These are phyloP conservation scores for Aromia moschata DNA, from an alignment of 2,888 invertebrate genomes.

Conservation along the genomic window DNA sequence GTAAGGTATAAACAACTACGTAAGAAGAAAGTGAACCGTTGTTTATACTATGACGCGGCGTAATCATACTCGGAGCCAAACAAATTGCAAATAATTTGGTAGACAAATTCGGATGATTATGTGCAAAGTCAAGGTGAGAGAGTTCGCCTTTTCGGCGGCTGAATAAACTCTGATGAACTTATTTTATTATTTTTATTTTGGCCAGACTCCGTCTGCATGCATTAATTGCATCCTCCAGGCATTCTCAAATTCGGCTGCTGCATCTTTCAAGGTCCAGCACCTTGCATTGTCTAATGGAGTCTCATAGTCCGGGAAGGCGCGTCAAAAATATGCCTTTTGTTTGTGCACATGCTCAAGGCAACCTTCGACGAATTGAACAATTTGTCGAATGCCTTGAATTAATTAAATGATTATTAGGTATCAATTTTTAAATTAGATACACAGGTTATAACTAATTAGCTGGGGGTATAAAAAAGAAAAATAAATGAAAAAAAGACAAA, in stretches of 20 bases:
- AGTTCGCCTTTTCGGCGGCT: constrained; percentile 47
- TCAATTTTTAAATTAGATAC: too few relatives aligned
- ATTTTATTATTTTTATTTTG: constrained; percentile 51
- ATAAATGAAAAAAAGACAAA: too few relatives aligned
- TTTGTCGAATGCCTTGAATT: background rate
- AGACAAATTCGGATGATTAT: constrained; percentile 50
- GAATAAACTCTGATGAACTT: constrained; percentile 54
- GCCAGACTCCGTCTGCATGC: constrained; percentile 58
- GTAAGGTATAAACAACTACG: too few relatives aligned
- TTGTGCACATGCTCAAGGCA: too few relatives aligned
- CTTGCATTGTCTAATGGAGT: constrained; percentile 44
- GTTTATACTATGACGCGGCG: background rate
- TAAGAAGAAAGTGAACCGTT: too few relatives aligned
- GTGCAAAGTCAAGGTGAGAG: constrained; percentile 54
- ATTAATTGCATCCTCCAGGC: constrained; percentile 62
- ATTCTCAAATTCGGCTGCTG: constrained; percentile 52
- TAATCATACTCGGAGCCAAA: constrained; percentile 1
- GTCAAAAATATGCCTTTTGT: too few relatives aligned
- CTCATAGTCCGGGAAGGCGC: constrained; percentile 14
- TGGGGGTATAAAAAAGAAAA: too few relatives aligned
- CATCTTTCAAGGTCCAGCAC: constrained; percentile 48
- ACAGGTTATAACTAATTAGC: too few relatives aligned
- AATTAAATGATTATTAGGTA: background rate
- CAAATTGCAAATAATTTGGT: constrained; percentile 29
- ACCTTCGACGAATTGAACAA: background rate